These are phyloP conservation scores for Cylindroiulus punctatus DNA, from an alignment of 2,888 invertebrate genomes.

Conservation along the genomic window DNA sequence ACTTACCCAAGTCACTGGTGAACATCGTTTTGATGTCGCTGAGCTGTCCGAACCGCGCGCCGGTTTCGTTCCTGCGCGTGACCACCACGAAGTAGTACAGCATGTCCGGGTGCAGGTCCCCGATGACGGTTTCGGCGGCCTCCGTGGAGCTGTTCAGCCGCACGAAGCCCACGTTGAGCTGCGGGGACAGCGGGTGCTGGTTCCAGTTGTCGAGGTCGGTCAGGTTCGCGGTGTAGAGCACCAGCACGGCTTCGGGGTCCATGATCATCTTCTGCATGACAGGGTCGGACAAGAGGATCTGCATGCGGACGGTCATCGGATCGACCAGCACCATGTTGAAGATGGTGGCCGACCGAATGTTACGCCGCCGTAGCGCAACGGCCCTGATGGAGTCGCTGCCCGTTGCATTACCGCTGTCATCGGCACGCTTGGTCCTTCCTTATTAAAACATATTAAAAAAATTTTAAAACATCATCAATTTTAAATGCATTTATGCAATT, in stretches of 20 bases:
- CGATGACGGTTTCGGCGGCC: conserved; percentile 52
- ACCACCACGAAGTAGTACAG: conserved; percentile 56
- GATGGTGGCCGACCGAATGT: conserved; percentile 47
- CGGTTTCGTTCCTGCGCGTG: conserved; percentile 19
- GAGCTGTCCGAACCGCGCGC: conserved; percentile 54
- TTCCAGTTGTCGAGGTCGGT: conserved; percentile 55
- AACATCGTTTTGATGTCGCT: conserved; percentile 51
- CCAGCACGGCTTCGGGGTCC: conserved; percentile 48
- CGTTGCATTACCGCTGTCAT: no score
- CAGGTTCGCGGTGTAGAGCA: conserved; percentile 54
- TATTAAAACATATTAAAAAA: no score
- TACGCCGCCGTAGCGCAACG: no score
- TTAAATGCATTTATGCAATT: no score
- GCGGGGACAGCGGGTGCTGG: conserved; percentile 53
- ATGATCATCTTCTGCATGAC: conserved; percentile 56
- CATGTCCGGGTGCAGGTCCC: conserved; percentile 52
- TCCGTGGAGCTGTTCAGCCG: conserved; percentile 54
- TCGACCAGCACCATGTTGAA: conserved; percentile 44
- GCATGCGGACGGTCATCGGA: conserved; percentile 54
- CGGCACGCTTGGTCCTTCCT: no score
- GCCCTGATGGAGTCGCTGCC: no score
- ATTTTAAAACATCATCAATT: no score
- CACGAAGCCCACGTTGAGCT: conserved; percentile 56
- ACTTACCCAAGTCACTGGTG: conserved; percentile 54
- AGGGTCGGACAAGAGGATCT: conserved; percentile 49